phyloP scores from a whole-genome alignment of 2,797 vertebrate species.

The Lagocephalus sceleratus region DNA sequence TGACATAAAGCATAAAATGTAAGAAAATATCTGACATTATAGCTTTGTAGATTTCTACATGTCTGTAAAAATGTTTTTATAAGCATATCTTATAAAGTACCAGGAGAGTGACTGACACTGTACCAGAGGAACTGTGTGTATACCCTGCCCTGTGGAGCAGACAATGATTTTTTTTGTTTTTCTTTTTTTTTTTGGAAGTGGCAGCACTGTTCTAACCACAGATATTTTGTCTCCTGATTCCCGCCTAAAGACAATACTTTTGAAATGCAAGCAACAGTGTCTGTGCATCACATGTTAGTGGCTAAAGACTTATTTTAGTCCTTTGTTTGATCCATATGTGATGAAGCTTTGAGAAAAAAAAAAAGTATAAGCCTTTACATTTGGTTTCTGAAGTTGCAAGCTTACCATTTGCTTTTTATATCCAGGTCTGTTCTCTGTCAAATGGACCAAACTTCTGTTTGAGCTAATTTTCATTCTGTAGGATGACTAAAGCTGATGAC shows the following conservation, averaged over 20 bases:
- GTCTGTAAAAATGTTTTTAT: slow-evolving; percentile 74
- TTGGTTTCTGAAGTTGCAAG: slow-evolving; percentile 31
- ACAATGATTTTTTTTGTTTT: slow-evolving; percentile 64
- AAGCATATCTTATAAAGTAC: slow-evolving; percentile 74
- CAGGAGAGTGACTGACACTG: slow-evolving; percentile 81
- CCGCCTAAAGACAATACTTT: slow-evolving; percentile 60
- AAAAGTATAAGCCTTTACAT: slow-evolving; percentile 4
- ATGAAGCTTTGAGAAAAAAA: slow-evolving; percentile 15
- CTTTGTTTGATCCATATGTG: slow-evolving; percentile 56
- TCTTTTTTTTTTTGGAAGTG: slow-evolving; percentile 63
- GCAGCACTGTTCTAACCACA: slow-evolving; percentile 71
- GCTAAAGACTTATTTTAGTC: slow-evolving; percentile 42
- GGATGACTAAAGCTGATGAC: slow-evolving; percentile 27
- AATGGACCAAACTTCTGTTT: slow-evolving; percentile 17
- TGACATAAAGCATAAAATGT: slow-evolving; percentile 66
- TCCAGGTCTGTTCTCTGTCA: slow-evolving; percentile 47
- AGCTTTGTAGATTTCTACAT: slow-evolving; percentile 78
- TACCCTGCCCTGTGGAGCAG: slow-evolving; percentile 86
- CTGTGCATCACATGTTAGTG: slow-evolving; percentile 48
- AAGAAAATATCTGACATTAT: slow-evolving; percentile 61
- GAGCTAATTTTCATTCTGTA: slow-evolving; percentile 30
- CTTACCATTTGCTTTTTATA: slow-evolving; percentile 20
- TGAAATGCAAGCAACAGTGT: slow-evolving; percentile 53
- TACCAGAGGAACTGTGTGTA: slow-evolving; percentile 80
- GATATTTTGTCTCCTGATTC: slow-evolving; percentile 60